phyloP scores from a whole-genome alignment of 2,888 invertebrate species.

The Macaria liturata region DNA sequence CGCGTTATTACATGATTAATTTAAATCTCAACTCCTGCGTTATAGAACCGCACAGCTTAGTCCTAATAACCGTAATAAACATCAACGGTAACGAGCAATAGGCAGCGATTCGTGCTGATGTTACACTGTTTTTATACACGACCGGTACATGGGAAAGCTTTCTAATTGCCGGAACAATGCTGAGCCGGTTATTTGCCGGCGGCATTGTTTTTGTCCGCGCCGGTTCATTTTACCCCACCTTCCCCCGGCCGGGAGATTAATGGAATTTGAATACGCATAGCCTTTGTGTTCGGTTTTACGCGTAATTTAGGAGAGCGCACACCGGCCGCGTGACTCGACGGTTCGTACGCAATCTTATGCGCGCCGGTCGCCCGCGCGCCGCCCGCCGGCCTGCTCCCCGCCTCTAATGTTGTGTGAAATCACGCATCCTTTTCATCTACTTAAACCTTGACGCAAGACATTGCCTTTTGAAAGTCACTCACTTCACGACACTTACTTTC shows the following conservation, averaged over 20 bases:
- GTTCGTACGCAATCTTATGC: constrained; percentile 67
- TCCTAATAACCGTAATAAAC: constrained; percentile 83
- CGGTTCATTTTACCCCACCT: constrained; percentile 81
- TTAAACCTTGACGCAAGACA: constrained; percentile 23
- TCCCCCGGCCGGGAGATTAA: constrained; percentile 78
- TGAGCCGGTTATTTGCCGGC: constrained; percentile 82
- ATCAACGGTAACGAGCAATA: constrained; percentile 82
- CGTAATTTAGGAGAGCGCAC: constrained; percentile 76
- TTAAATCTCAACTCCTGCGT: constrained; percentile 67
- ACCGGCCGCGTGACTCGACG: constrained; percentile 76
- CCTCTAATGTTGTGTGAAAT: constrained; percentile 52
- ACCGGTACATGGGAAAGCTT: constrained; percentile 83
- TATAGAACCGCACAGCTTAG: constrained; percentile 75
- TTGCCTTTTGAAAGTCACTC: constrained; percentile 21
- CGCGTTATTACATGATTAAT: constrained; percentile 51
- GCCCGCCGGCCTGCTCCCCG: constrained; percentile 33
- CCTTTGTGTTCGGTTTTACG: constrained; percentile 82
- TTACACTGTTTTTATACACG: constrained; percentile 83
- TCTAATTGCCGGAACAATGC: constrained; percentile 84
- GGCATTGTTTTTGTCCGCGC: constrained; percentile 83
- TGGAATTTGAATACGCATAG: constrained; percentile 83
- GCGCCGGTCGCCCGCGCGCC: constrained; percentile 1
- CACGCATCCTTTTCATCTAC: constrained; percentile 46
- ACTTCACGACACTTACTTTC: constrained; percentile 30
- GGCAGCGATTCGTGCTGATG: constrained; percentile 82